Evolutionary conservation across 2,113 vertebrate genomes (phyloP), one percentile per base, ranked within the genome.

Genomic region (Cinclus mexicanus): DNA sequence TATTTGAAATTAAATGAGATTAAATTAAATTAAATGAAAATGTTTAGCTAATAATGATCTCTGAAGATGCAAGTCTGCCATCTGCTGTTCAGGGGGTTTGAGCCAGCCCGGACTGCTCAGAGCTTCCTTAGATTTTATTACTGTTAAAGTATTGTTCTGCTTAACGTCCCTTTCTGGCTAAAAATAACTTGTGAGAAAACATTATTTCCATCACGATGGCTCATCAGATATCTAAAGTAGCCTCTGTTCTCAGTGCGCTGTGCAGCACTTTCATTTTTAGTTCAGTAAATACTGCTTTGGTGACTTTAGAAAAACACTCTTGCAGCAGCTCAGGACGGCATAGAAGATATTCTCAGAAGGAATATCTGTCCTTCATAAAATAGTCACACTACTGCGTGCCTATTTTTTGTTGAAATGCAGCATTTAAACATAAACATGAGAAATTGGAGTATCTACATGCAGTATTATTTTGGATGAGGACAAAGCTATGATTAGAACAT

Each of bases 51-150:
- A 39, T 56, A 14, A 49, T 50, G 37, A 22, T 52, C 44, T 55
- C 1, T 83, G 75, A 75, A 95, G 59, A 46, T 91, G 57, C 94
- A 87, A 87, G 91, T 79, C 74, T 94, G 91, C 95, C 95, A 94
- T 87, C 95, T 96, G 93, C 93, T 91, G 94, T 75, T 68, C 28
- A 79, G 44, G 22, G 33, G 17, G 3, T 56, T 83, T 41, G n/a
- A 61, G 46, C 61, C 57, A 57, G 8, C 35, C 55, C 56, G 52
- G 39, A 25, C 60, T 65, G 56, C 44, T 84, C 41, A 41, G 72
- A 57, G 46, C 47, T 81, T 35, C 31, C 25, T 39, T 70, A 6
- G 33, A 15, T 72, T 69, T 79, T 49, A 68, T 44, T 67, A 5
- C 47, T n/a, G 6, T 33, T 70, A 31, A 83, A 81, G 53, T 71